Base-by-base conservation (phyloP, 2,888 invertebrate genomes). In the Aricia artaxerxes region DNA sequence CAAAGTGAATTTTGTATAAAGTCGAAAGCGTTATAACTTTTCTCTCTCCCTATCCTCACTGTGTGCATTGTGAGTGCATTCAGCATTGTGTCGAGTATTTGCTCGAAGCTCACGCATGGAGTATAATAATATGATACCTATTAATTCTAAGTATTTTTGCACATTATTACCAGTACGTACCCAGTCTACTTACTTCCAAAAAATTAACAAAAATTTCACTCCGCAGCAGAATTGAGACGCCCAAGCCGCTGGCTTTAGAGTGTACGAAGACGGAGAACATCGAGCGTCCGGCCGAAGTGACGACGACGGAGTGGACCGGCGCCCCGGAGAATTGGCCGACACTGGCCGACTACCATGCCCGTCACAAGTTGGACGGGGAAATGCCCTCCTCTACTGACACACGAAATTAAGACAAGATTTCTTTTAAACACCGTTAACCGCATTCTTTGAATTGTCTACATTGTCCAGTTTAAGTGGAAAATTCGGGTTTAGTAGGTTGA, bases 341-440 rank as follows among this genome's bases (percentile, higher is more conserved):
- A 9, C 87, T 93, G 61, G 89, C 93, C 2, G 94, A 93, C 82
- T 94, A 93, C 9, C 94, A 93, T 81, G 91, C 91, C 4, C 90
- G 93, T 81, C 94, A 94, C 85, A 95, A 94, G 88, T 84, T 91
- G 78, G 94, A 95, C 73, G 93, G 93, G 35, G 94, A 95, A 83
- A 93, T 93, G 76, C 94, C 94, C 0, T 94, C 94, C 35, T 95
- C 94, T 24, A 94, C 94, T 0, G 93, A 95, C 84, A 86, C 94
- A 0, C 93, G 94, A 84, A 94, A 94, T 84, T 95, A 87, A 91
- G 95, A 6, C 16, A 57, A 4, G 1, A 16, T 16, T 9, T 49
- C 9, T 44, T 44, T 44, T 44, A 44, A 53, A 53, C 53, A 16
- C 13, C 13, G 57, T 16, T 53, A 4, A 13, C 13, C 13, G 57